A percentile compares a stretch with the other conserved stretches of the same genome.
Evolutionary conservation across 2,113 vertebrate genomes (phyloP).

Genomic region (Ictalurus furcatus): DNA sequence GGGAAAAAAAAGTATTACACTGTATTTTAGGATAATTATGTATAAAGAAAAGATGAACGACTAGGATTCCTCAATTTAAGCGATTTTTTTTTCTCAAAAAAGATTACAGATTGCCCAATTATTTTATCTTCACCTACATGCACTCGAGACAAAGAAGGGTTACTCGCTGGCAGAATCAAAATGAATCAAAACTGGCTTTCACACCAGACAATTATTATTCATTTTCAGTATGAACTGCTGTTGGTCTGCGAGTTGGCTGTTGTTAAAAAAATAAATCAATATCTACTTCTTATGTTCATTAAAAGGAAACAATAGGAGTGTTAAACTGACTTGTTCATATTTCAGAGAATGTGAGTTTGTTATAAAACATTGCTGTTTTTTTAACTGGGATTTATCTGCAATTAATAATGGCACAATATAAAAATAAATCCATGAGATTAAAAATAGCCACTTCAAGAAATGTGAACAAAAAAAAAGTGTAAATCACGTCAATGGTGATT

Average conservation of each 20-base stretch:
- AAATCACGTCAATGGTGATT: neutral
- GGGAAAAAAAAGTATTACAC: neutral
- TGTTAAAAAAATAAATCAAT: neutral
- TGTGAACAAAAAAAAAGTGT: constrained; percentile 37
- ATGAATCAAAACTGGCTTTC: neutral
- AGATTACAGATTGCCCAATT: no score
- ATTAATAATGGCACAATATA: neutral
- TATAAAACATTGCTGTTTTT: no score
- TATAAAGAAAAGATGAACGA: no score
- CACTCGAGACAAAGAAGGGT: neutral
- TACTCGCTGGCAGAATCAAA: neutral
- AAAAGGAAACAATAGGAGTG: neutral
- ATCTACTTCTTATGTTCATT: neutral
- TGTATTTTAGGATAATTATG: no score
- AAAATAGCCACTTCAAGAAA: constrained; percentile 57
- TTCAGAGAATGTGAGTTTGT: neutral
- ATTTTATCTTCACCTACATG: neutral
- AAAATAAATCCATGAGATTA: constrained; percentile 69
- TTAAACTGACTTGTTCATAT: neutral
- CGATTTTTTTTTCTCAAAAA: neutral
- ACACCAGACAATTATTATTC: neutral
- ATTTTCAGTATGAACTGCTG: neutral
- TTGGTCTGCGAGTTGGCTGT: neutral
- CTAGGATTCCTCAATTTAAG: neutral
- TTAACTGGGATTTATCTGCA: neutral